phyloP scores from a whole-genome alignment of 2,113 vertebrate genomes.

The Cryptotis parvus region DNA sequence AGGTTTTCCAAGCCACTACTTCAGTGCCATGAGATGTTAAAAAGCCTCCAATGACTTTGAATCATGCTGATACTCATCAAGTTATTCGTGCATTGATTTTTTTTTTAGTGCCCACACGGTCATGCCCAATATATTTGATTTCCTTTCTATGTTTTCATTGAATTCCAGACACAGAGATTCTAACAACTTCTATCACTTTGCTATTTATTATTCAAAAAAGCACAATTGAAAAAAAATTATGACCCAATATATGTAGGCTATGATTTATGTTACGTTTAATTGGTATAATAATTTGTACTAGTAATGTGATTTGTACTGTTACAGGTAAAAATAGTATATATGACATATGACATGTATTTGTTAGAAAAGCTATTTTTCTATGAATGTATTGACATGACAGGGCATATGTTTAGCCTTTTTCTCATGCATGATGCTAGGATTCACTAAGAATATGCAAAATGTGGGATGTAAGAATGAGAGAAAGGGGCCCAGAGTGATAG shows the following conservation, averaged over 20 bases:
- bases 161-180: not conserved
- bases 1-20: not conserved
- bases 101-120: not conserved
- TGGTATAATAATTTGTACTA: conserved; percentile 22
- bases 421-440: not conserved
- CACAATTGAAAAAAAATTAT: not conserved
- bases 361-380: not conserved
- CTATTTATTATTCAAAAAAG: not conserved
- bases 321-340: not conserved
- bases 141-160: not conserved
- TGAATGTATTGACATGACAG: not conserved
- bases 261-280: not conserved
- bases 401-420: not conserved
- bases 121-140: not conserved
- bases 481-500: no score
- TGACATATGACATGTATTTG: rapidly evolving
- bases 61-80: not conserved
- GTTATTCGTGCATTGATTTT: not conserved
- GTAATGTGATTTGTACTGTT: not conserved
- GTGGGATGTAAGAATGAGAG: not conserved
- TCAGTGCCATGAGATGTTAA: not conserved
- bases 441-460: not conserved
- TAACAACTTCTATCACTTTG: not conserved
- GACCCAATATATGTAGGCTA: not conserved
- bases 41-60: not conserved